Evolutionary conservation across 2,888 invertebrate species (phyloP), one percentile per base, ranked within the genome.

Genomic region (Zelleria hepariella): DNA sequence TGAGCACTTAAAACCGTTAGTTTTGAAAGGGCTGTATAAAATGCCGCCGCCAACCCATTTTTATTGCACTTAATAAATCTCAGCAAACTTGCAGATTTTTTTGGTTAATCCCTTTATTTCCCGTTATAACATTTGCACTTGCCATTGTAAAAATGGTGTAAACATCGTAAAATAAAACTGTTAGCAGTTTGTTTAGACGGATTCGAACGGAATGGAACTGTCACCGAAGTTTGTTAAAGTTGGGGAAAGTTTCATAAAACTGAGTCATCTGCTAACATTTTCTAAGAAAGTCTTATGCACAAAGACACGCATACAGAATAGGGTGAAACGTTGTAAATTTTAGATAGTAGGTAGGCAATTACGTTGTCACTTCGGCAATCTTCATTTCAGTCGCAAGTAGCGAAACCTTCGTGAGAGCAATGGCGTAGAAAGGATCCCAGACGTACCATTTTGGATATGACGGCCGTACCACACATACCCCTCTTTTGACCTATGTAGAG

Each of bases 21-120:
- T 64, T 66, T 63, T 65, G 68, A 69, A 79, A 75, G 73, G 73
- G 74, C 63, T 61, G 63, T 61, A 61, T 2, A 2, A 10, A 7
- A 42, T 15, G 70, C 70, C 62, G 70, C 70, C 66, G 26, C 58
- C 27, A 49, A 51, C 51, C 51, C 49, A 49, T 58, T 74, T 78
- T 80, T 82, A 84, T 79, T 79, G 69, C 75, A 65, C 68, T 68
- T 69, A 76, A 77, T 72, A 79, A 80, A 67, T 64, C 59, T 61
- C 59, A 60, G 62, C 65, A 67, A 65, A 61, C 62, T 42, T 15
- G 32, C 32, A 10, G 15, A 42, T 42, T 42, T 42, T 15, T 42
- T 42, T 10, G 15, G 15, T 42, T 42, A 42, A 26, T 55, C 42
- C 21, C 8, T 42, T 47, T 57, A 32, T 42, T 42, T 42, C 15